Evolutionary conservation across 2,797 vertebrate genomes (phyloP).

Genomic region (Clarias platycephalus): DNA sequence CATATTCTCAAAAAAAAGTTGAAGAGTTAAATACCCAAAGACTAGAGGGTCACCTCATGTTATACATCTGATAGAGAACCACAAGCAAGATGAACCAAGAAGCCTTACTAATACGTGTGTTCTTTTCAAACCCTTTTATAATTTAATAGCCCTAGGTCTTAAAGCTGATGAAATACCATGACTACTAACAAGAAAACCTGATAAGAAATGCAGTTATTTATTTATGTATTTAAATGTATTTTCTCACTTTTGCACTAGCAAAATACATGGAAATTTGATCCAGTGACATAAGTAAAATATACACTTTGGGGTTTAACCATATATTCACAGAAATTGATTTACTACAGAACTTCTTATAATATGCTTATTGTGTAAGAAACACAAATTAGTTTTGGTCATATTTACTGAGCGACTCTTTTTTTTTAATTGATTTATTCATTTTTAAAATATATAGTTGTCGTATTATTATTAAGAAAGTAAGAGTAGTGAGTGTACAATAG

Average conservation of each 20-base stretch:
- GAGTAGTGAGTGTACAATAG: not conserved
- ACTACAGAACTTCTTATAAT: not conserved
- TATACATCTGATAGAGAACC: not conserved
- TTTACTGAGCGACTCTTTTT: not conserved
- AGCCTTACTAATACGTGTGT: not conserved
- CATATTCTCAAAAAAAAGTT: too few species aligned
- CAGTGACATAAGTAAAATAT: not conserved
- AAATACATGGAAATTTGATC: not conserved
- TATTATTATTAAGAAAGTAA: not conserved
- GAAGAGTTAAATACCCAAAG: not conserved
- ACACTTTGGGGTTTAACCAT: not conserved
- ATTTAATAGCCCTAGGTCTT: not conserved
- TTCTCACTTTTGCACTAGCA: not conserved
- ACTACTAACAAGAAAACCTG: not conserved
- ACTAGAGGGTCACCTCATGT: not conserved
- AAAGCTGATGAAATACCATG: not conserved
- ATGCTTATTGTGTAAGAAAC: not conserved
- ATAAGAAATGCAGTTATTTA: too few species aligned
- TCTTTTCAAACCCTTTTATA: not conserved
- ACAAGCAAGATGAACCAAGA: not conserved
- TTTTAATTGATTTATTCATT: not conserved
- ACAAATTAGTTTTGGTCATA: not conserved
- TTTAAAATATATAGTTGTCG: not conserved
- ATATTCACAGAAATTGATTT: not conserved
- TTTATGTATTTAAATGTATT: not conserved